These are phyloP conservation scores for Mercenaria mercenaria DNA, from an alignment of 1,140 invertebrate species.

Conservation along the genomic window DNA sequence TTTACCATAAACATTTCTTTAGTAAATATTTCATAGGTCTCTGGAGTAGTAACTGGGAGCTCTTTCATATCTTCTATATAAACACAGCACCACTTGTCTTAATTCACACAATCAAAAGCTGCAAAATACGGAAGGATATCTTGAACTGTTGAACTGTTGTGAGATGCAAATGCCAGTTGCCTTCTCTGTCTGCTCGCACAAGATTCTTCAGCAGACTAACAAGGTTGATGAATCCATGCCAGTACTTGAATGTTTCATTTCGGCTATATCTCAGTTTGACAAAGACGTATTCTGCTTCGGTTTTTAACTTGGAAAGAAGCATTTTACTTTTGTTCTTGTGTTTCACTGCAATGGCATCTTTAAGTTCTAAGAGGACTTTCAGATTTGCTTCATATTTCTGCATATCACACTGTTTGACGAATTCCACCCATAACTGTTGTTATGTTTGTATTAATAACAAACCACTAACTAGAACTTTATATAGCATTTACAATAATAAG, in stretches of 20 bases:
- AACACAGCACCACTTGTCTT: constrained; percentile 2
- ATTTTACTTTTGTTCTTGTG: background rate
- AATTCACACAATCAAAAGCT: constrained; percentile 35
- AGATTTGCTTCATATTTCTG: background rate
- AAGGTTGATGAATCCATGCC: constrained; percentile 2
- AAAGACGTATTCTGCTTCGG: background rate
- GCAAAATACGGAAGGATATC: constrained; percentile 34
- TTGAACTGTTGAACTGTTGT: constrained; percentile 17
- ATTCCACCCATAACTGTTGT: constrained; percentile 25
- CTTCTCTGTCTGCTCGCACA: constrained; percentile 26
- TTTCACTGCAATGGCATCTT: background rate
- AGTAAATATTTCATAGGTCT: background rate
- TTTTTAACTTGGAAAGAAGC: background rate
- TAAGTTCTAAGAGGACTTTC: background rate
- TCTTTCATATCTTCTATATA: constrained; percentile 50
- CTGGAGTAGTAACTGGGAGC: constrained; percentile 24
- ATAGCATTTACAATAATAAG: too few species aligned
- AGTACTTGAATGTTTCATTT: constrained; percentile 22
- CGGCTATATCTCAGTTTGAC: background rate
- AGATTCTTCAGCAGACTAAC: constrained; percentile 13
- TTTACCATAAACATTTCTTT: constrained; percentile 25
- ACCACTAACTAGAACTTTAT: too few species aligned
- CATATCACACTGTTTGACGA: background rate
- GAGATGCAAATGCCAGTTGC: constrained; percentile 6
- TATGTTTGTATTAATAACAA: too few species aligned